A percentile compares a stretch with the other conserved stretches of the same genome.
Conservation (phyloP, 2,113 vertebrate species). For the Ovis canadensis region DNA sequence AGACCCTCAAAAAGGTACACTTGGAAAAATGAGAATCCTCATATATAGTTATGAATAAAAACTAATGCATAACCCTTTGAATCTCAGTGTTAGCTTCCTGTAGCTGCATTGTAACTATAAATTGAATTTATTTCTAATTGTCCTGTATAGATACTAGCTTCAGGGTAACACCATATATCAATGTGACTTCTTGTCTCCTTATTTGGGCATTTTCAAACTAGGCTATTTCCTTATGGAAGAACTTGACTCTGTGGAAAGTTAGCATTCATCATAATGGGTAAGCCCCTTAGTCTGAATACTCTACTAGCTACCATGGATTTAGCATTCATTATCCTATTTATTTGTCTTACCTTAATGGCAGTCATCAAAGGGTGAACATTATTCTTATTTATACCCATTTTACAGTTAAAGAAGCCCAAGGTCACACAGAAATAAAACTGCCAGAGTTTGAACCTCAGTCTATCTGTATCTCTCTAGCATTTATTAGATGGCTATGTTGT, state of each 20-base stretch:
- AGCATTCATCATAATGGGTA: neutral
- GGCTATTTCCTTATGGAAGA: neutral
- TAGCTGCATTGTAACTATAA: neutral
- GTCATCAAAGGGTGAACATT: neutral
- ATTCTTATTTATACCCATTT: neutral
- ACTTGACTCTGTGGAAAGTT: neutral
- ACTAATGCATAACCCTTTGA: neutral
- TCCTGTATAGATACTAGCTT: neutral
- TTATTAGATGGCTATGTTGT: neutral
- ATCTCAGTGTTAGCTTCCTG: neutral
- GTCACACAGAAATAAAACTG: neutral
- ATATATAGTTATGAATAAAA: constrained; percentile 1
- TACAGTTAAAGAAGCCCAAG: neutral
- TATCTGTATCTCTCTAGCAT: neutral
- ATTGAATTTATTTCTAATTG: neutral
- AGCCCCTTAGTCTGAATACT: neutral
- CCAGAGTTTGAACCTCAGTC: neutral
- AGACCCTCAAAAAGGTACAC: neutral
- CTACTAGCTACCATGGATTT: neutral
- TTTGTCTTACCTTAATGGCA: neutral
- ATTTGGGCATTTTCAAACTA: neutral
- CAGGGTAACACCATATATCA: accelerated
- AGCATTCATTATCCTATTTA: neutral
- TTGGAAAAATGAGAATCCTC: constrained; percentile 13
- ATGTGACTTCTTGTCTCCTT: neutral